Conservation (phyloP, 2,888 invertebrate genomes). For the Scaptomyza tumidula region DNA sequence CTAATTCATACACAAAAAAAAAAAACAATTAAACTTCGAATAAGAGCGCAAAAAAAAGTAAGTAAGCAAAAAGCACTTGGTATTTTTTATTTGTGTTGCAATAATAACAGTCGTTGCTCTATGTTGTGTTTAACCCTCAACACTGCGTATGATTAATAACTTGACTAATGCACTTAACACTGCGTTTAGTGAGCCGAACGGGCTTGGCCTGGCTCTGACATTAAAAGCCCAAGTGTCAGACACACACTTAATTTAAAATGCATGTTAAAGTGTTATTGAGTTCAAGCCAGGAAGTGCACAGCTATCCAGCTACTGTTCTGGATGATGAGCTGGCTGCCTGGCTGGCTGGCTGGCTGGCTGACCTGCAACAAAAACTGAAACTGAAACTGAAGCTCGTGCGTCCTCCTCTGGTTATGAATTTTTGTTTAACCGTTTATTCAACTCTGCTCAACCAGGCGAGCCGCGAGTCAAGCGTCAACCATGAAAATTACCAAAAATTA, state of each 20-base stretch:
- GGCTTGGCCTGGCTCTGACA: constrained; percentile 51
- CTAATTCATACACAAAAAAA: background rate
- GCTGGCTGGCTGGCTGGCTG: constrained; percentile 13
- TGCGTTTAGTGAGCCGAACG: constrained; percentile 22
- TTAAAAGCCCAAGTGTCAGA: constrained; percentile 62
- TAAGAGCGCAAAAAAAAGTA: background rate
- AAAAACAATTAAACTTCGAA: background rate
- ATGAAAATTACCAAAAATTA: constrained; percentile 67
- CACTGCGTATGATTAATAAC: constrained; percentile 63
- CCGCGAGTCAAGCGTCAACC: constrained; percentile 45
- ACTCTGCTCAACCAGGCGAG: constrained; percentile 49
- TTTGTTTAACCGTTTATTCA: constrained; percentile 55
- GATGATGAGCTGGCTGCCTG: constrained; percentile 21
- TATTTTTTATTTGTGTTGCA: constrained; percentile 1
- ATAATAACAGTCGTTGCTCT: constrained; percentile 4
- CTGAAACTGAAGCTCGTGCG: constrained; percentile 19
- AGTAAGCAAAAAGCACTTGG: background rate
- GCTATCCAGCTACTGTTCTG: constrained; percentile 34
- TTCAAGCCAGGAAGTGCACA: constrained; percentile 67
- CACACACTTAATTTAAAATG: constrained; percentile 73
- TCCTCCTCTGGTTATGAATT: constrained; percentile 10
- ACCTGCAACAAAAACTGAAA: constrained; percentile 1
- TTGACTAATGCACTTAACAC: constrained; percentile 61
- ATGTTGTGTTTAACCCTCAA: constrained; percentile 15
- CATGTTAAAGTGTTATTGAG: constrained; percentile 71